phyloP scores from a whole-genome alignment of 2,113 vertebrate species.

The Crotalus horridus region DNA sequence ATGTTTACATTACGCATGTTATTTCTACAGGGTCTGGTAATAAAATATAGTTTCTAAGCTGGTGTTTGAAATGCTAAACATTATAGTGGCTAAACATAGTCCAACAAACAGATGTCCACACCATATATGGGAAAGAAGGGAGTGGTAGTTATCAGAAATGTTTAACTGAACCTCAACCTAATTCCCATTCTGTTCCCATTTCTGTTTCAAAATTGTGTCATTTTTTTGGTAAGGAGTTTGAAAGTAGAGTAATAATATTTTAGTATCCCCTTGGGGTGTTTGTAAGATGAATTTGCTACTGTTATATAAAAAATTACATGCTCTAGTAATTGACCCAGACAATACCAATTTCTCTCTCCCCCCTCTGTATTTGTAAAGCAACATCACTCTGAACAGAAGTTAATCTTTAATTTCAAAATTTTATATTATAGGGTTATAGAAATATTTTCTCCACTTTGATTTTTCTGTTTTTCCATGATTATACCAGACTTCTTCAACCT shows the following conservation, averaged over 20 bases:
- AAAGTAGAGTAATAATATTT: slow-evolving; percentile 43
- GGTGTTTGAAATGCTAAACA: slow-evolving; percentile 51
- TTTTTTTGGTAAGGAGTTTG: slow-evolving; percentile 39
- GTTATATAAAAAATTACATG: slow-evolving; percentile 4
- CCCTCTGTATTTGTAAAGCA: not conserved
- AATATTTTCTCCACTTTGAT: not conserved
- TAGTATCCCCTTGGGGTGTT: fast-evolving
- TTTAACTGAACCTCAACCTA: slow-evolving; percentile 36
- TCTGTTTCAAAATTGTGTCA: slow-evolving; percentile 45
- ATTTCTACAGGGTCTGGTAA: slow-evolving; percentile 35
- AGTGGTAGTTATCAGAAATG: slow-evolving; percentile 32
- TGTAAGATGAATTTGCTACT: slow-evolving; percentile 33
- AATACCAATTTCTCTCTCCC: not conserved
- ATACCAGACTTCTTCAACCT: not conserved
- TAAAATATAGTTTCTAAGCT: slow-evolving; percentile 31
- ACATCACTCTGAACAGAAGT: not conserved
- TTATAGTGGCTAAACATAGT: slow-evolving; percentile 44
- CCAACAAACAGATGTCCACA: slow-evolving; percentile 37
- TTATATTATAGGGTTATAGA: not conserved
- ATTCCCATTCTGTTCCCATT: slow-evolving; percentile 47
- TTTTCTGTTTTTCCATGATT: not conserved
- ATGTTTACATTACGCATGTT: not conserved
- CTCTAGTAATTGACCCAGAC: slow-evolving; percentile 4
- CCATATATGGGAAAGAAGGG: slow-evolving; percentile 45
- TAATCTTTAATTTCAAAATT: not conserved